Evolutionary conservation across 1,140 invertebrate genomes (phyloP), one percentile per base, ranked within the genome.

Genomic region (Drosophila kohkoa): DNA sequence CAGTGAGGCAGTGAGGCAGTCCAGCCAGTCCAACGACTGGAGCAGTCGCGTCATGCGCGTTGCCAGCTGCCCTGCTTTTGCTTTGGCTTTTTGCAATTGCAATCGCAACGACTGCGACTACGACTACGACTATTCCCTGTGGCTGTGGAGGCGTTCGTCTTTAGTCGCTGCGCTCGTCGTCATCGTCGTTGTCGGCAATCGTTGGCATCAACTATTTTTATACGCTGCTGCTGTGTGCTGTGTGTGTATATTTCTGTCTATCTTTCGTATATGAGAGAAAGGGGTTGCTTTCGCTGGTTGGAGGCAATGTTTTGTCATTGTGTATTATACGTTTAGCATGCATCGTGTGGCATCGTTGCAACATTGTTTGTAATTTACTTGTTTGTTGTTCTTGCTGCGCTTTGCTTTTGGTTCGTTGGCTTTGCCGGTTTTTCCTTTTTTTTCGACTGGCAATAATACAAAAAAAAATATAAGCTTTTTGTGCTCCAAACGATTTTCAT

Each of bases 311-410:
- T 87, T 55, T 87, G 82, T 87, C 82, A 88, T 80, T 88, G 83
- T 87, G 83, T 80, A 87, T 87, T 87, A 25, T 25, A 88, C 80
- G 69, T 87, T 83, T 83, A 83, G 83, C 82, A 87, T 87, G 82
- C 82, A 80, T 77, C 83, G 82, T 69, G 77, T 69, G 66, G 59
- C 79, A 74, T 58, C 66, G 55, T 70, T 64, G 52, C 65, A 72
- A 43, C 67, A 67, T 75, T 80, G 68, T 80, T 80, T 80, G 87
- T 78, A 90, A 90, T 83, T 87, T 90, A 77, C 77, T 77, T 75
- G 68, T 86, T 88, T 88, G 75, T 77, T 49, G 1, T 38, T 35
- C 20, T 62, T 48, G n/a, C 38, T 55, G 32, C 15, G 13, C 35
- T 49, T 57, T 67, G 55, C 30, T 45, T 75, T 57, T 54, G 67